Evolutionary conservation across 2,888 invertebrate species (phyloP).

Genomic region (Xestia xanthographa): DNA sequence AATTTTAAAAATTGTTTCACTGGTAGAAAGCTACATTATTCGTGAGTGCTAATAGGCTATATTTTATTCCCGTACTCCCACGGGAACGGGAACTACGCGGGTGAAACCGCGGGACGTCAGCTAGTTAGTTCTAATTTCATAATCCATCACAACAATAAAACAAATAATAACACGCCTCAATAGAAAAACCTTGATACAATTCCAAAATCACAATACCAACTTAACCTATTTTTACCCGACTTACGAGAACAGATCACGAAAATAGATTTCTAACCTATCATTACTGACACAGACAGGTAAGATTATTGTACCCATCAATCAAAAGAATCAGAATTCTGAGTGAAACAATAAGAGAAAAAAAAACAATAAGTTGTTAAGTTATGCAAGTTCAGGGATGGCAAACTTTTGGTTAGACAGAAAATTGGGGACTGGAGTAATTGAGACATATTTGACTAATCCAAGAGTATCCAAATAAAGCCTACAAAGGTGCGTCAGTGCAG

Average conservation of each 20-base stretch:
- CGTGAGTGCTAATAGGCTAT: no score
- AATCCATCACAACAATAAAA: slow-evolving; percentile 4
- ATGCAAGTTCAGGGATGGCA: slow-evolving; percentile 24
- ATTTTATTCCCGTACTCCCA: no score
- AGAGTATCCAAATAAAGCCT: no score
- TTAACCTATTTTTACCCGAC: slow-evolving; percentile 15
- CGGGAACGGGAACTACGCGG: no score
- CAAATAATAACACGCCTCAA: slow-evolving; percentile 3
- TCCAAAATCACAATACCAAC: slow-evolving; percentile 13
- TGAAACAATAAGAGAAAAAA: slow-evolving; percentile 25
- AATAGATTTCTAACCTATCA: slow-evolving; percentile 51
- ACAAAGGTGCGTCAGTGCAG: no score
- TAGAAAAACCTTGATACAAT: slow-evolving; percentile 26
- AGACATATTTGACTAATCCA: not conserved
- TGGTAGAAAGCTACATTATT: no score
- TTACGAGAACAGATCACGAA: slow-evolving; percentile 32
- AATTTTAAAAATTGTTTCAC: no score
- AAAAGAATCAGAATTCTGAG: slow-evolving; percentile 34
- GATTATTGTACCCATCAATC: slow-evolving; percentile 47
- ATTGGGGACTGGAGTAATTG: not conserved
- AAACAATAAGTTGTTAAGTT: slow-evolving; percentile 36
- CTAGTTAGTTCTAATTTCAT: not conserved
- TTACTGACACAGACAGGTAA: slow-evolving; percentile 45
- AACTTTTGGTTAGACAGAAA: not conserved
- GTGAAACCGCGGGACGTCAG: no score